Conservation (phyloP, 2,888 invertebrate species). For the Cephalotes varians region DNA sequence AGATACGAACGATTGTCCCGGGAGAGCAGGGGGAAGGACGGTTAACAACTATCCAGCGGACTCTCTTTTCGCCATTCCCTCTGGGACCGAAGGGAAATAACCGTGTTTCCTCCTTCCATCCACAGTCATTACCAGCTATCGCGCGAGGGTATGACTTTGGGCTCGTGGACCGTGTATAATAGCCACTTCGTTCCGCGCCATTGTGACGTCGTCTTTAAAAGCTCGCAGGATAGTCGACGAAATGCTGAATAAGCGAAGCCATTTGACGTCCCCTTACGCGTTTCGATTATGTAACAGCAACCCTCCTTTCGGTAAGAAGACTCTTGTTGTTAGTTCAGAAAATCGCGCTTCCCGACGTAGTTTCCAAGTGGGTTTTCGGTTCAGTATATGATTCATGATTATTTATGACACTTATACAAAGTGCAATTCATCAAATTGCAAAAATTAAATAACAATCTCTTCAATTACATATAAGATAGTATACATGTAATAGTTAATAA, state of each 20-base stretch:
- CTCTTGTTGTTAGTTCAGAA: conserved; percentile 1
- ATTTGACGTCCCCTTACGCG: conserved; percentile 8
- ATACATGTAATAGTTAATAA: neutral
- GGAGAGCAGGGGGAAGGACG: neutral
- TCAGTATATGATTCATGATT: neutral
- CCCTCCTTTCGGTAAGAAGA: conserved; percentile 18
- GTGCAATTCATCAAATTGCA: neutral
- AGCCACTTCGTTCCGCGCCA: conserved; percentile 45
- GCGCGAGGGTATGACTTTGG: conserved; percentile 4
- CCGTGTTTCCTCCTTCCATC: conserved; percentile 44
- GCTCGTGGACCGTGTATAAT: conserved; percentile 48
- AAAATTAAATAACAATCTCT: conserved; percentile 1
- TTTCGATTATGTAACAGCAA: neutral
- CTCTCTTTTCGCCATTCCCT: conserved; percentile 8
- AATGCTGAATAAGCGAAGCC: conserved; percentile 47
- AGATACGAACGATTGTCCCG: conserved; percentile 27
- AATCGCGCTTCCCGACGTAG: neutral
- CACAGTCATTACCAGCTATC: conserved; percentile 48
- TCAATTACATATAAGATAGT: neutral
- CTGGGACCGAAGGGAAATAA: conserved; percentile 2
- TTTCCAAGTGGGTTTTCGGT: neutral
- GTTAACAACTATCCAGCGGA: conserved; percentile 39
- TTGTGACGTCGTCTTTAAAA: conserved; percentile 52
- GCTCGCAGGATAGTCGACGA: conserved; percentile 29
- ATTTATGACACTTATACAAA: neutral